Evolutionary conservation across 2,888 invertebrate genomes (phyloP), one percentile per base, ranked within the genome.

Genomic region (Chaetoderma sp.): DNA sequence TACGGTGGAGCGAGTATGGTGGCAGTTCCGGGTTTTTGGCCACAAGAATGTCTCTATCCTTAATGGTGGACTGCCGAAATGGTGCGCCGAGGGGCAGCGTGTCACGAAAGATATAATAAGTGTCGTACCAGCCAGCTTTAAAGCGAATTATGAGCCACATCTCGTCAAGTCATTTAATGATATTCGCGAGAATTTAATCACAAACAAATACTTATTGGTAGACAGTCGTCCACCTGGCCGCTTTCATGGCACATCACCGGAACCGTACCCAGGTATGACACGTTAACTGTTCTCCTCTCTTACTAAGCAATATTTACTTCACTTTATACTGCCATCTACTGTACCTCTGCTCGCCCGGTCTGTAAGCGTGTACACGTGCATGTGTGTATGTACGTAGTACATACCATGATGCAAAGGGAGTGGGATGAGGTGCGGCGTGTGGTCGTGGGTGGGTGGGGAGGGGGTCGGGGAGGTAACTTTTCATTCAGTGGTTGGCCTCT

Each of bases 241-340:
- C 49, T 85, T 83, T 67, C 50, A 75, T 42, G 85, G 84, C 8
- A 76, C 64, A 36, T 72, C 67, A 3, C 80, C 82, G 25, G 84
- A 85, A 69, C 84, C 85, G 18, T 76, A 82, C 60, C 60, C 75
- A 66, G 83, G 84, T 84, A n/a, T n/a, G n/a, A n/a, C n/a, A n/a
- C n/a, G n/a, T n/a, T n/a, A n/a, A n/a, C n/a, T n/a, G n/a, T n/a
- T n/a, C n/a, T n/a, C n/a, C n/a, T n/a, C n/a, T n/a, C n/a, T n/a
- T n/a, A n/a, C n/a, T n/a, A n/a, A n/a, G n/a, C n/a, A n/a, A n/a
- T n/a, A n/a, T n/a, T n/a, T n/a, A n/a, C n/a, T n/a, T n/a, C n/a
- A n/a, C n/a, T n/a, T n/a, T n/a, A n/a, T n/a, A n/a, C n/a, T n/a
- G n/a, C n/a, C n/a, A n/a, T n/a, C n/a, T n/a, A n/a, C n/a, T n/a